Evolutionary conservation across 2,888 invertebrate genomes (phyloP).

Genomic region (Polymixis lichenea): DNA sequence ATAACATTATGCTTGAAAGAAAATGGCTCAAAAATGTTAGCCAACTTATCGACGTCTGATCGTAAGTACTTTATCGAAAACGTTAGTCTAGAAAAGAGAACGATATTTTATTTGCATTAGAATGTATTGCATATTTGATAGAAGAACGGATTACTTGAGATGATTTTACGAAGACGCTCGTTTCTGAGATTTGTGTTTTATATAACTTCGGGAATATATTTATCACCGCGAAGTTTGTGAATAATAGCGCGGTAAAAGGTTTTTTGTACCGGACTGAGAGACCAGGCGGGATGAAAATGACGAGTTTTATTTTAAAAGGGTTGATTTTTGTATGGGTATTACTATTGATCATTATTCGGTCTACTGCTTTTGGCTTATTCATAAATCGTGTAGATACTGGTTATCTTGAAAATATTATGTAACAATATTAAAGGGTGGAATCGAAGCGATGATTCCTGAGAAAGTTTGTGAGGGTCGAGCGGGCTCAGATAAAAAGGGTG

Average conservation of each 20-base stretch:
- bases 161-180: constrained; percentile 44
- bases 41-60: constrained; percentile 44
- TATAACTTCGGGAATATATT: constrained; percentile 39
- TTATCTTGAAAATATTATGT: constrained; percentile 78
- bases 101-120: constrained; percentile 56
- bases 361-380: constrained; percentile 66
- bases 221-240: constrained; percentile 22
- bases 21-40: constrained; percentile 50
- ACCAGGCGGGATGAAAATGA: not conserved
- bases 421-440: constrained; percentile 80
- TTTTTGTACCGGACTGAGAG: constrained; percentile 9
- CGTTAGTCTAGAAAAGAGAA: constrained; percentile 42
- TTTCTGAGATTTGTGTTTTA: constrained; percentile 44
- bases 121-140: constrained; percentile 65
- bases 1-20: constrained; percentile 50
- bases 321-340: constrained; percentile 29
- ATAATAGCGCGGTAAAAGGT: constrained; percentile 17
- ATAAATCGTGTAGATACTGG: constrained; percentile 72
- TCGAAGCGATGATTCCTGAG: constrained; percentile 82
- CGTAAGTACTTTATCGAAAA: constrained; percentile 58
- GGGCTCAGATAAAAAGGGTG: constrained; percentile 85
- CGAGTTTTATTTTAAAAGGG: not conserved
- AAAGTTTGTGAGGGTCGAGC: constrained; percentile 82
- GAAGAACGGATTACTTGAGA: constrained; percentile 47
- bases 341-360: constrained; percentile 67